Percentiles rank a stretch among this genome's conserved stretches.
phyloP scores from a whole-genome alignment of 2,888 invertebrate species.

The Drosophila mulleri region DNA sequence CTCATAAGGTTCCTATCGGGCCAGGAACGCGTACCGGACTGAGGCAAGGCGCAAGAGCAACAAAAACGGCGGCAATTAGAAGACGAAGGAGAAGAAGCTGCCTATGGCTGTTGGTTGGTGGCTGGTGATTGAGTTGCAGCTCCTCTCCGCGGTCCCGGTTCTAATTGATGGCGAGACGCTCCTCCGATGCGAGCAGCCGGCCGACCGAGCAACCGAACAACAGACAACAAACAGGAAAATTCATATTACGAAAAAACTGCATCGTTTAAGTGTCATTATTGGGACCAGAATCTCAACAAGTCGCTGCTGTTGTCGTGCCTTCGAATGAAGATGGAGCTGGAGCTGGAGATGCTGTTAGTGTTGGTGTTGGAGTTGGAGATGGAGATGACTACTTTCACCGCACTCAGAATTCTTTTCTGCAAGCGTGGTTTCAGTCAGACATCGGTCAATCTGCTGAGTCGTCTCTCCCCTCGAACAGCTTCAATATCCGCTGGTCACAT shows the following conservation, averaged over 20 bases:
- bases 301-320: slow-evolving; percentile 58
- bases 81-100: slow-evolving; percentile 55
- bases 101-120: slow-evolving; percentile 44
- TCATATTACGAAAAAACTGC: slow-evolving; percentile 78
- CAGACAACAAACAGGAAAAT: slow-evolving; percentile 72
- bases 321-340: slow-evolving; percentile 32
- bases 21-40: slow-evolving; percentile 29
- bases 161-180: slow-evolving; percentile 69
- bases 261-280: slow-evolving; percentile 80
- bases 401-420: slow-evolving; percentile 69
- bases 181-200: slow-evolving; percentile 46
- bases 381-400: slow-evolving; percentile 75
- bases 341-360: slow-evolving; percentile 13
- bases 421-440: slow-evolving; percentile 54
- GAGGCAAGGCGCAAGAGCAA: slow-evolving; percentile 22
- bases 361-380: not conserved
- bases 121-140: slow-evolving; percentile 74
- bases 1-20: slow-evolving; percentile 49
- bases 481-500: slow-evolving; percentile 69
- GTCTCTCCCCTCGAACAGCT: slow-evolving; percentile 26
- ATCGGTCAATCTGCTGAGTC: slow-evolving; percentile 64
- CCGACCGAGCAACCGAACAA: slow-evolving; percentile 44
- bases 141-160: slow-evolving; percentile 48
- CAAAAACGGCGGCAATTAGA: slow-evolving; percentile 71
- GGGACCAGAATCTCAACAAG: slow-evolving; percentile 79